These are phyloP conservation scores for Oryzias celebensis DNA, from an alignment of 2,113 vertebrate species.

Conservation along the genomic window DNA sequence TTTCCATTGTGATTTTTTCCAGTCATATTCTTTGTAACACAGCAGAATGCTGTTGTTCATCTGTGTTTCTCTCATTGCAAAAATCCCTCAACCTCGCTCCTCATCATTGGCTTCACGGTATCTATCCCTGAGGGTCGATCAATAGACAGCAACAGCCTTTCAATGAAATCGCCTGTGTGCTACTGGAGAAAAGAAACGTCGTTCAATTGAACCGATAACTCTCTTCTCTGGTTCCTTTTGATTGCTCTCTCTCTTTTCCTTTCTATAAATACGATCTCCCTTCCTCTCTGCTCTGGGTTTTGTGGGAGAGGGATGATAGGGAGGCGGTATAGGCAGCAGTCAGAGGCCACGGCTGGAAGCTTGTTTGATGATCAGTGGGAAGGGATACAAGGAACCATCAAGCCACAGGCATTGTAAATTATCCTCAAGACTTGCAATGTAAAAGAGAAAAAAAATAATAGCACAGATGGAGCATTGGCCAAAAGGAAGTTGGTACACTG, in stretches of 20 bases:
- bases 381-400: constrained; percentile 47
- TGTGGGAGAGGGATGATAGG: constrained; percentile 44
- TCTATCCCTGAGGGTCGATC: constrained; percentile 68
- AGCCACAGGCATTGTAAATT: constrained; percentile 59
- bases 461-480: neutral
- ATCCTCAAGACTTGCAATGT: constrained; percentile 48
- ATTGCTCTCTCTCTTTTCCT: constrained; percentile 41
- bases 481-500: constrained; percentile 18
- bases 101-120: constrained; percentile 56
- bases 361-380: constrained; percentile 65
- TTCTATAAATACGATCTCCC: constrained; percentile 49
- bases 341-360: constrained; percentile 54
- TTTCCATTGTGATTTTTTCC: constrained; percentile 42
- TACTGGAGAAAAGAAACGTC: constrained; percentile 62
- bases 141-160: constrained; percentile 72
- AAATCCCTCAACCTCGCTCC: constrained; percentile 28
- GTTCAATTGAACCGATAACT: constrained; percentile 70
- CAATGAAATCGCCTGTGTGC: constrained; percentile 68
- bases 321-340: constrained; percentile 38
- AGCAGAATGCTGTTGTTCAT: constrained; percentile 38
- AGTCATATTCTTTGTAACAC: constrained; percentile 37
- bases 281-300: constrained; percentile 43
- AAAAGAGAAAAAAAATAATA: constrained; percentile 42
- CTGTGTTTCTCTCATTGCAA: constrained; percentile 42
- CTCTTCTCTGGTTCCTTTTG: constrained; percentile 61